Evolutionary conservation across 2,797 vertebrate genomes (phyloP).

Genomic region (Epinephelus malabaricus): DNA sequence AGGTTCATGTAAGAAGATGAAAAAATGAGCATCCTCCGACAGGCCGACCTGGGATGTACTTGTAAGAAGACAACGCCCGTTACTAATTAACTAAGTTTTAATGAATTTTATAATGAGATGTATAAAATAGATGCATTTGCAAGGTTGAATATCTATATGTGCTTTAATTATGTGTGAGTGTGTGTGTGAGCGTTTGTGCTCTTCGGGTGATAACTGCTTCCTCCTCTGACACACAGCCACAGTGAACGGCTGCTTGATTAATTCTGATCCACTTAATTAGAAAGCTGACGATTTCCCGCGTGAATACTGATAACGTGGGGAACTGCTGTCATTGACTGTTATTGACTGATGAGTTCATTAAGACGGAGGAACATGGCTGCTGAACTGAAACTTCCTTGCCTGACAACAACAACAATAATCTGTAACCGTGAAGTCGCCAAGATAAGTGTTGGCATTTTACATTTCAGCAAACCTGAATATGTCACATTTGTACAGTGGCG

Average conservation of each 20-base stretch:
- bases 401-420: neutral
- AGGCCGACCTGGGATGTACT: slow-evolving; percentile 48
- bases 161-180: slow-evolving; percentile 56
- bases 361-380: slow-evolving; percentile 38
- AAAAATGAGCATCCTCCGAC: slow-evolving; percentile 15
- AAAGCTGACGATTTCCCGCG: slow-evolving; percentile 83
- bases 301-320: slow-evolving; percentile 79
- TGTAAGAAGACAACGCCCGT: slow-evolving; percentile 54
- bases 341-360: slow-evolving; percentile 85
- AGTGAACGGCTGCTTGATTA: slow-evolving; percentile 81
- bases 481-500: no score
- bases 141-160: slow-evolving; percentile 66
- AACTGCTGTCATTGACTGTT: slow-evolving; percentile 81
- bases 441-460: no score
- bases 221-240: slow-evolving; percentile 66
- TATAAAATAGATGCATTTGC: slow-evolving; percentile 62
- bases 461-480: no score
- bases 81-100: slow-evolving; percentile 83
- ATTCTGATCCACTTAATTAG: slow-evolving; percentile 88
- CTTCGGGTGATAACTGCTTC: slow-evolving; percentile 60
- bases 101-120: slow-evolving; percentile 84
- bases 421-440: neutral
- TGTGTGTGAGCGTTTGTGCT: slow-evolving; percentile 28
- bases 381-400: slow-evolving; percentile 52
- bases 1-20: slow-evolving; percentile 35